Base-by-base conservation (phyloP, 2,888 invertebrate genomes). In the Phlogophora meticulosa region DNA sequence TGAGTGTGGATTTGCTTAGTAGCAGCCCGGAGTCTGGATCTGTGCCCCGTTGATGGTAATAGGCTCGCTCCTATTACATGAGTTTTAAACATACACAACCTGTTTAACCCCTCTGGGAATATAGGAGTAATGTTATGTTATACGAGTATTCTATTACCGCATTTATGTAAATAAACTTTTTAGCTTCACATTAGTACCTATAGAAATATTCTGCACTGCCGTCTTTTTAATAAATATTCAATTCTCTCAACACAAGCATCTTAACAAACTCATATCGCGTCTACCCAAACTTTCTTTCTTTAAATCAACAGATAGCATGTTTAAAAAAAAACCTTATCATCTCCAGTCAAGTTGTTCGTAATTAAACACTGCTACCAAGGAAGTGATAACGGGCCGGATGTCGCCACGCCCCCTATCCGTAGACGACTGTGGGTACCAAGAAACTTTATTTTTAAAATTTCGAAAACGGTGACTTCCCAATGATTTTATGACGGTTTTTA, bases 351-450 rank as follows among this genome's bases (percentile, higher is more conserved):
- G 82, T 77, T 80, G 78, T 83, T 86, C 78, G 75, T 85, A 87
- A 88, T 89, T 89, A 88, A 88, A 89, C 87, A 88, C 81, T 80
- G 86, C 78, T 83, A 86, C 88, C 83, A 80, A 83, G 88, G 88
- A 88, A 88, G 82, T 88, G 88, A 88, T 88, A 88, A 88, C 84
- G 80, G 65, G 67, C 86, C 87, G 88, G 88, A 88, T 86, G 84
- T 78, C 70, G 73, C 81, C 83, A 87, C 88, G 88, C 88, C 88
- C 86, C 85, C 82, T 81, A 67, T 67, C 71, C 9, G 58, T 56
- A 68, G 58, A 69, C 72, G 53, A 68, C 64, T 66, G 79, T 49
- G 81, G 77, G 71, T 68, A 61, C 57, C 72, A 69, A 72, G 66
- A 67, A 62, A 52, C 69, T 69, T 72, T 73, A 2, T 28, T 28